phyloP scores from a whole-genome alignment of 2,113 vertebrate genomes.

The Romanogobio albipinnatus region DNA sequence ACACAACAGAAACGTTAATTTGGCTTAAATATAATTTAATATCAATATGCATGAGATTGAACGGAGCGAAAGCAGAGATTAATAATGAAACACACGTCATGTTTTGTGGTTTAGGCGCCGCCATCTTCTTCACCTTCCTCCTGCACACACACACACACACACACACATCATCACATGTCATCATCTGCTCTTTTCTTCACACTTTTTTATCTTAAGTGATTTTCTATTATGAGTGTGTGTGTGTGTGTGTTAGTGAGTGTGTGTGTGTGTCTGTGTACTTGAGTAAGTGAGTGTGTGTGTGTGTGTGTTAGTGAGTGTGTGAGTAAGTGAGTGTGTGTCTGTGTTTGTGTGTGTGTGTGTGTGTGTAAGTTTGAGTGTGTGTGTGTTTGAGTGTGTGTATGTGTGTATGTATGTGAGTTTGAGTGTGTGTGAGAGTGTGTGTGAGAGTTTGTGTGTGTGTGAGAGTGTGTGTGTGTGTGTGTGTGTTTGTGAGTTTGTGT shows the following conservation, averaged over 20 bases:
- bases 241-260: neutral
- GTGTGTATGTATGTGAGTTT: too few relatives aligned
- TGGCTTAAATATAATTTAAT: neutral
- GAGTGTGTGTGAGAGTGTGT: too few relatives aligned
- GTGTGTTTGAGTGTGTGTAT: too few relatives aligned
- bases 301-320: neutral
- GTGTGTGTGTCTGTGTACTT: neutral
- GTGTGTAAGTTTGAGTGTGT: too few relatives aligned
- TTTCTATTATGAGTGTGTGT: too few relatives aligned
- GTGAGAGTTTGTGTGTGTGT: too few relatives aligned
- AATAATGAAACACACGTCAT: neutral
- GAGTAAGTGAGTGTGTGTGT: neutral
- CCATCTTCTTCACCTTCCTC: neutral
- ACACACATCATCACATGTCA: neutral
- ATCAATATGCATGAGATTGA: neutral
- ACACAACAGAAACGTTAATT: neutral
- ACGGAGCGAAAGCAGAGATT: neutral
- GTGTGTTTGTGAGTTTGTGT: too few relatives aligned
- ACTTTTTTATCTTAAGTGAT: too few relatives aligned
- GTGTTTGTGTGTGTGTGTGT: too few relatives aligned
- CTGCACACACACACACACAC: conserved; percentile 4
- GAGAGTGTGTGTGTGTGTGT: too few relatives aligned
- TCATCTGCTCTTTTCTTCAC: neutral
- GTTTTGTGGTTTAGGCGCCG: neutral
- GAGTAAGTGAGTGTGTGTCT: too few relatives aligned